Percentiles rank a stretch among this genome's conserved stretches.
These are phyloP conservation scores for Agrypnus murinus DNA, from an alignment of 2,888 invertebrate species.

Conservation along the genomic window DNA sequence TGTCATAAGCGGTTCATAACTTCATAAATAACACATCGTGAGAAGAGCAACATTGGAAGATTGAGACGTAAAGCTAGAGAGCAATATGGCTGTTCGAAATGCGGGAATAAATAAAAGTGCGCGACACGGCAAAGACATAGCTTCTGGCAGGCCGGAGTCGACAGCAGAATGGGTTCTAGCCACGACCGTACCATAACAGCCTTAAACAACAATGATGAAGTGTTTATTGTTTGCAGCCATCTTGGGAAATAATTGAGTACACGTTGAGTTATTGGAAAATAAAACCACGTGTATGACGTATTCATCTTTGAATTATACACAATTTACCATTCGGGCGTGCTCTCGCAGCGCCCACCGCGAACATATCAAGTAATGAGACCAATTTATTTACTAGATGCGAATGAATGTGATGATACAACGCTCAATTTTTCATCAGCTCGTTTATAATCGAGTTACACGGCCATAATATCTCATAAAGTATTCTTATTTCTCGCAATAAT, in stretches of 20 bases:
- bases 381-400: constrained; percentile 44
- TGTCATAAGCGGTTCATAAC: constrained; percentile 47
- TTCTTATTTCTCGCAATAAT: constrained; percentile 46
- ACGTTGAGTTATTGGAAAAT: constrained; percentile 51
- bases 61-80: constrained; percentile 52
- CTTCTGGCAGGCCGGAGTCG: constrained; percentile 63
- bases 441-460: constrained; percentile 43
- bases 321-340: constrained; percentile 37
- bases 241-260: constrained; percentile 55
- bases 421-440: constrained; percentile 48
- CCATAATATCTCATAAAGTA: constrained; percentile 41
- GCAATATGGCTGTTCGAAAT: constrained; percentile 51
- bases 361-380: constrained; percentile 45
- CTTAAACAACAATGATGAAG: constrained; percentile 61
- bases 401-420: constrained; percentile 42
- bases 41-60: constrained; percentile 45
- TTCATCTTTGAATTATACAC: constrained; percentile 47
- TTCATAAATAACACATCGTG: constrained; percentile 50
- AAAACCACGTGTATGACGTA: constrained; percentile 46
- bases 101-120: constrained; percentile 56
- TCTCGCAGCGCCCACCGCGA: constrained; percentile 37
- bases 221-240: constrained; percentile 55
- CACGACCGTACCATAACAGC: constrained; percentile 64
- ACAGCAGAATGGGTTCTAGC: constrained; percentile 68
- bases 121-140: constrained; percentile 67